phyloP scores from a whole-genome alignment of 2,113 vertebrate species.

The Daubentonia madagascariensis region DNA sequence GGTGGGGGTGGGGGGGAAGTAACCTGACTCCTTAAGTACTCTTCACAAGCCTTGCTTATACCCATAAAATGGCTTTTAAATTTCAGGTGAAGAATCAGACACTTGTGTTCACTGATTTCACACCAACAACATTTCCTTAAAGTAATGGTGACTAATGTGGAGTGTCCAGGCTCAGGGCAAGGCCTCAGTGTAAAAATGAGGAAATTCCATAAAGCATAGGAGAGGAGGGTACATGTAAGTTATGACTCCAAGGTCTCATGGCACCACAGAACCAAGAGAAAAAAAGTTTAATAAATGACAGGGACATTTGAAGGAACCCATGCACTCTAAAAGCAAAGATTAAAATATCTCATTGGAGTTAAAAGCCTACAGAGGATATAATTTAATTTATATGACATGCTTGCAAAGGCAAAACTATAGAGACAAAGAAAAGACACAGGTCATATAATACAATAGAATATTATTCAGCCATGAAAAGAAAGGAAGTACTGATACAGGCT shows the following conservation, averaged over 20 bases:
- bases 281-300: not conserved
- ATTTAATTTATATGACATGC: not conserved
- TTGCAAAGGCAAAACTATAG: not conserved
- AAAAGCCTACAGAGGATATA: not conserved
- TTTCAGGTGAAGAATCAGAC: not conserved
- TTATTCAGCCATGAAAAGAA: not conserved
- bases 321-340: not conserved
- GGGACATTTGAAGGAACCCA: not conserved
- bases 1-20: fast-evolving
- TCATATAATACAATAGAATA: not conserved
- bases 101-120: not conserved
- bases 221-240: not conserved
- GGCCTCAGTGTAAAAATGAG: not conserved
- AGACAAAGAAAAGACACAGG: not conserved
- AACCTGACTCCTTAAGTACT: not conserved
- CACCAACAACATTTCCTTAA: not conserved
- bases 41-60: not conserved
- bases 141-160: not conserved
- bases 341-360: not conserved
- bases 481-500: not conserved
- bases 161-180: not conserved
- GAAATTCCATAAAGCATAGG: not conserved
- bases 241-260: not conserved
- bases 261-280: not conserved
- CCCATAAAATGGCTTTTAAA: not conserved